Base-by-base conservation (phyloP, 2,888 invertebrate genomes). In the Ariolimax columbianus region DNA sequence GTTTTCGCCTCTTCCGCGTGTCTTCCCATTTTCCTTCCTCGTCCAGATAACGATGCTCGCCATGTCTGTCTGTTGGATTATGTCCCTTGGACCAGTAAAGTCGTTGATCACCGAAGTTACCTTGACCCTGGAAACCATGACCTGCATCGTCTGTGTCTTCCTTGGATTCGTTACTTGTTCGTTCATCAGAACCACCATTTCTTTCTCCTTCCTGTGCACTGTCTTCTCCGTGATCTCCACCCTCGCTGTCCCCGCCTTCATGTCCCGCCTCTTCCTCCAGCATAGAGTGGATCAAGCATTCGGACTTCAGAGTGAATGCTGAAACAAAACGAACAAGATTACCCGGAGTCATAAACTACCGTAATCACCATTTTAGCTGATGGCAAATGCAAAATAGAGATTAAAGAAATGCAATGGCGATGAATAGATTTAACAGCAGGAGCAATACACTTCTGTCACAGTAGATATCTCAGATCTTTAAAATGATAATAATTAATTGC, bases 11-110 rank as follows among this genome's bases (percentile, higher is more conserved):
- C 70, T n/a, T 75, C 70, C 55, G 77, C 3, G 55, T 77, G n/a
- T 55, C 77, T 66, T 85, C 85, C 77, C 81, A 68, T 59, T 81
- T 82, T 2, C 82, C 77, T 30, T 85, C 85, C 84, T 82, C 82
- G 40, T 72, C 77, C 77, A 55, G 6, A 38, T 33, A 77, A 1
- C 77, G 30, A 40, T 23, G 26, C 14, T 68, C 63, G 38, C 79
- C 1, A 1, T 63, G 66, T 26, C 47, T 30, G 9, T 26, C 51
- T 4, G 30, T 47, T 11, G 40, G 82, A 38, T n/a, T 55, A 23
- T 38, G 43, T 30, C 33, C 68, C 4, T 33, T 36, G 26, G 70
- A 23, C 81, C 81, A 36, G 1, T 23, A 23, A 7, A 33, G 30
- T 26, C 26, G 4, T 1, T 0, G 78, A 59, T 30, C 40, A 17